A percentile compares a stretch with the other conserved stretches of the same genome.
phyloP scores from a whole-genome alignment of 1,140 invertebrate genomes.

The Zaprionus camerounensis region DNA sequence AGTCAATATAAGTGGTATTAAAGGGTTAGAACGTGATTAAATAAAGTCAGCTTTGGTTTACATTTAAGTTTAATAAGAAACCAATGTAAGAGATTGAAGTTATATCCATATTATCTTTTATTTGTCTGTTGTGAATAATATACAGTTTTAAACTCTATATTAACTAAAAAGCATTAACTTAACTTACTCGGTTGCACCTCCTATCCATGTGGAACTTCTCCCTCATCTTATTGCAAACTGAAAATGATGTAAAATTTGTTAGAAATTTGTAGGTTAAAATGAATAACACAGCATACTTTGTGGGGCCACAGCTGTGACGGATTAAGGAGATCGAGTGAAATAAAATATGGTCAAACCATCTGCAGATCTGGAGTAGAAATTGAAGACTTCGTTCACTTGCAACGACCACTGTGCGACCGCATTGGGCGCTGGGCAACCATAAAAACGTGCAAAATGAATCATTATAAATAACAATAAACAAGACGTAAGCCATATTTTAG shows the following conservation, averaged over 20 bases:
- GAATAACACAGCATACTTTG: slow-evolving; percentile 9
- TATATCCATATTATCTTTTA: no score
- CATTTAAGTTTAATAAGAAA: no score
- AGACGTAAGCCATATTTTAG: slow-evolving; percentile 78
- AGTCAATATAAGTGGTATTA: neutral
- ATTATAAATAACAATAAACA: slow-evolving; percentile 81
- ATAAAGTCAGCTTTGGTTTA: no score
- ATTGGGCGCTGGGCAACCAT: slow-evolving; percentile 63
- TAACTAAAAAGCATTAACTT: neutral
- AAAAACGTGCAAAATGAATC: slow-evolving; percentile 79
- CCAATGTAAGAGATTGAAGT: no score
- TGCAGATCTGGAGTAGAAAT: neutral
- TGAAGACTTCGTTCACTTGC: slow-evolving; percentile 15
- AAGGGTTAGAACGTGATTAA: no score
- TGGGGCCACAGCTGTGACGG: slow-evolving; percentile 5
- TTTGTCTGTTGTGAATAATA: no score
- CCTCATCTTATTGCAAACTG: neutral
- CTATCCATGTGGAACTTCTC: neutral
- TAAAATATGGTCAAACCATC: slow-evolving; percentile 21
- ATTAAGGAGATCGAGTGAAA: slow-evolving; percentile 11
- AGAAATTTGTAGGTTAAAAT: neutral
- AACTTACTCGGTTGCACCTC: neutral
- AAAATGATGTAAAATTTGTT: neutral
- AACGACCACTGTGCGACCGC: slow-evolving; percentile 43
- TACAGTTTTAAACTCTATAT: neutral